phyloP scores from a whole-genome alignment of 2,113 vertebrate species.

The Dicrurus megarhynchus region DNA sequence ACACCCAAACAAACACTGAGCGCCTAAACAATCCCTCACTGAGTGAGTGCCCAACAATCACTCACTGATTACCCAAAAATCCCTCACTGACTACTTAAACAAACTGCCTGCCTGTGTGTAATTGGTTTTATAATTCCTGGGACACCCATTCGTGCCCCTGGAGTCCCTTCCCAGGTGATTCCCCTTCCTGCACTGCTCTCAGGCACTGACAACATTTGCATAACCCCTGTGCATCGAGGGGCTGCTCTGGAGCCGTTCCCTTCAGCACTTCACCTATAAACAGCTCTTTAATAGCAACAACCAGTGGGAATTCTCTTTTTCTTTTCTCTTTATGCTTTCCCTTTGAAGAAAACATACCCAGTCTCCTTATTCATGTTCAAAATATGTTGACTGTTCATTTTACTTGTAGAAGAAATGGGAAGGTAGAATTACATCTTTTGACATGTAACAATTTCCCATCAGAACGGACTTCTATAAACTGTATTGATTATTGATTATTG shows the following conservation, averaged over 20 bases:
- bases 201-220: not conserved
- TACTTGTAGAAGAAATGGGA: not conserved
- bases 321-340: not conserved
- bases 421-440: not conserved
- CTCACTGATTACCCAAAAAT: rapidly evolving
- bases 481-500: not conserved
- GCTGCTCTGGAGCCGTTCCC: not conserved
- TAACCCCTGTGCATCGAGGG: not conserved
- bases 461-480: not conserved
- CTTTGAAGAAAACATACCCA: not conserved
- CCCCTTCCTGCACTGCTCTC: not conserved
- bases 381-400: not conserved
- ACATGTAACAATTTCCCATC: not conserved
- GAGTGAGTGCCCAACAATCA: no score
- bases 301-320: not conserved
- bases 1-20: not conserved
- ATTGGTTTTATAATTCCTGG: not conserved
- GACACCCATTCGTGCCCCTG: not conserved
- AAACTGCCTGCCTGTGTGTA: no score
- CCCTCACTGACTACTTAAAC: not conserved
- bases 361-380: not conserved
- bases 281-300: not conserved
- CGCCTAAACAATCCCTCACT: no score
- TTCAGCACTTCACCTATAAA: not conserved
- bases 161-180: not conserved